Base-by-base conservation (phyloP, 2,797 vertebrate species). In the Hirundo rustica region DNA sequence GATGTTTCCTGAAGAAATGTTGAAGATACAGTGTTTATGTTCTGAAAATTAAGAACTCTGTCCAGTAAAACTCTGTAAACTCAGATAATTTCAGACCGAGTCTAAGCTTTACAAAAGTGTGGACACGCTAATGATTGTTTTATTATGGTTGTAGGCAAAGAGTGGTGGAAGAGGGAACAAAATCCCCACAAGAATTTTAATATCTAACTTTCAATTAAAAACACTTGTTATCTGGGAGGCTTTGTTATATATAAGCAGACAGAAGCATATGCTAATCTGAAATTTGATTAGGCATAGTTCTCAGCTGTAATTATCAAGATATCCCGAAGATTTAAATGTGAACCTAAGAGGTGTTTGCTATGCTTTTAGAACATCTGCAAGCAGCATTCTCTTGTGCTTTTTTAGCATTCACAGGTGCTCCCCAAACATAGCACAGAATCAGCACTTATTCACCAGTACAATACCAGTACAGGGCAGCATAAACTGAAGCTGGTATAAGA, bases 401-500 rank as follows among this genome's bases (percentile, higher is more conserved):
- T 55, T 40, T 23, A 58, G 22, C 10, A 22, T 55, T 71, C 12
- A 16, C 3, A 45, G 9, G 10, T 34, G 27, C 10, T 79, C 30
- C 32, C 47, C 5, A 9, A 6, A 16, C 3, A 0, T 44, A 25
- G 26, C 45, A 30, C 0, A 9, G 32, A 54, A 8, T 21, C n/a
- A 11, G 26, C 32, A 3, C 7, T 75, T 58, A 4, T 1, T 76
- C 34, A 22, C 30, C 25, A 12, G 13, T 11, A 9, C 34, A 72
- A 36, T 10, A 30, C 0, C 21, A 9, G 26, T 9, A 4, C 2
- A 51, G 42, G 45, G 40, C 67, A 27, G 16, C 15, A 2, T 18
- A 21, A 20, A 9, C 8, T 38, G 38, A 45, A 27, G 29, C 26
- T 45, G 45, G 11, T 26, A 29, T 11, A 21, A 29, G 64, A 53